Percentiles rank a stretch among this genome's conserved stretches.
Conservation (phyloP, 2,113 vertebrate species). For the Zapornia atra region DNA sequence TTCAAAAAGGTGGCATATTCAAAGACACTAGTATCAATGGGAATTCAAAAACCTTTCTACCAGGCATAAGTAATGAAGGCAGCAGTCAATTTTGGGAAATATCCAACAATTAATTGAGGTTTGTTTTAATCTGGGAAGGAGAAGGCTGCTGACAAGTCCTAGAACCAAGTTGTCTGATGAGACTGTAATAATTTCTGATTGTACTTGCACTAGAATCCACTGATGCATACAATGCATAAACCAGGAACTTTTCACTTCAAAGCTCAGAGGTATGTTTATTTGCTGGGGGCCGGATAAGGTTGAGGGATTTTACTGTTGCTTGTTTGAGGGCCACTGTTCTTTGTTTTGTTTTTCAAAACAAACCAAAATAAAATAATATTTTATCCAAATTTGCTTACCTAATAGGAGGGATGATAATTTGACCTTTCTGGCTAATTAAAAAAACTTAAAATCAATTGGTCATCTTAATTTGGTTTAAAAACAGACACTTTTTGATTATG, state of each 20-base stretch:
- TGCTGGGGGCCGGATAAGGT: not conserved
- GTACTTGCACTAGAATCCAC: not conserved
- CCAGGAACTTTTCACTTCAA: not conserved
- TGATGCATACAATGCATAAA: not conserved
- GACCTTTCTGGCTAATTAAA: not conserved
- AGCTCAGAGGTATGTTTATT: not conserved
- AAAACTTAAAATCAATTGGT: not conserved
- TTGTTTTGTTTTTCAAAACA: not conserved
- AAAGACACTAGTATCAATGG: not conserved
- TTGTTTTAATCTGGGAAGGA: not conserved
- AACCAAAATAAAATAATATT: not conserved
- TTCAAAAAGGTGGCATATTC: not conserved
- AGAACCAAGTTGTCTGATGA: not conserved
- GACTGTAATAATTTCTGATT: not conserved
- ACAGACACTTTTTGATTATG: not conserved
- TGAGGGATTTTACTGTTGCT: not conserved
- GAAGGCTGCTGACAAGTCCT: not conserved
- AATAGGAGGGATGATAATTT: not conserved
- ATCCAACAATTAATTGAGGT: not conserved
- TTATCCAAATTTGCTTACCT: not conserved
- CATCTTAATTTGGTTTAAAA: not conserved
- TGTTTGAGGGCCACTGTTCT: not conserved
- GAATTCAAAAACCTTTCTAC: not conserved
- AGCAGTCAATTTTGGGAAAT: not conserved
- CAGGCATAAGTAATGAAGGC: not conserved